Conservation (phyloP, 2,888 invertebrate genomes). For the Chloromyia formosa region DNA sequence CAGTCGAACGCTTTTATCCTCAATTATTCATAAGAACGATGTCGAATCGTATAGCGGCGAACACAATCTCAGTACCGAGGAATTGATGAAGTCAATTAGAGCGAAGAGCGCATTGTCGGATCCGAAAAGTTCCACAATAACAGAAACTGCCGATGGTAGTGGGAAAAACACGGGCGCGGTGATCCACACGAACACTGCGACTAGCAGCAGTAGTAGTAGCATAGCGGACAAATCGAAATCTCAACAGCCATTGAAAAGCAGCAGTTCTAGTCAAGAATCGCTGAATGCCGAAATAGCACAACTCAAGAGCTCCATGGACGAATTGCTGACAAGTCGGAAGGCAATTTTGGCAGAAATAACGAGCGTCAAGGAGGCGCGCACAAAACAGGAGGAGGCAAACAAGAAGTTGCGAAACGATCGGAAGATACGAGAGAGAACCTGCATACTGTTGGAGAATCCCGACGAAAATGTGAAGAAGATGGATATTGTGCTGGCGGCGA, state of each 20-base stretch:
- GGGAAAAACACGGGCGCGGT: not conserved
- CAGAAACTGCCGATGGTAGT: not conserved
- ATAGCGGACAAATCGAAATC: not conserved
- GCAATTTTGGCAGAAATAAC: constrained; percentile 51
- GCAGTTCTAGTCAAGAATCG: constrained; percentile 35
- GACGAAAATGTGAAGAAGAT: constrained; percentile 70
- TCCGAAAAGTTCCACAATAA: not conserved
- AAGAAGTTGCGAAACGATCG: constrained; percentile 62
- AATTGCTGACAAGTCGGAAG: constrained; percentile 56
- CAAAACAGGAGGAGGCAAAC: constrained; percentile 63
- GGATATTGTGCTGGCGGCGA: constrained; percentile 68
- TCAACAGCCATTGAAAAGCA: not conserved
- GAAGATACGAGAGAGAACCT: constrained; percentile 69
- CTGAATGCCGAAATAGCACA: constrained; percentile 55
- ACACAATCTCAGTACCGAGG: constrained; percentile 29
- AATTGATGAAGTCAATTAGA: constrained; percentile 46
- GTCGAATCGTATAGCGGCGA: constrained; percentile 48
- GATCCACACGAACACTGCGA: constrained; percentile 8
- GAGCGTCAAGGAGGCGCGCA: constrained; percentile 54
- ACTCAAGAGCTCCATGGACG: constrained; percentile 61
- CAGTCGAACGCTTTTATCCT: constrained; percentile 52
- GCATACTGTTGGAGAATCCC: constrained; percentile 73
- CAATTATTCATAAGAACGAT: constrained; percentile 54
- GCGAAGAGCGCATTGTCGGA: not conserved
- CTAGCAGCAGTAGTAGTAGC: not conserved